Percentiles rank a stretch among this genome's conserved stretches.
Conservation (phyloP, 2,113 vertebrate species). For the Anas platyrhynchos region DNA sequence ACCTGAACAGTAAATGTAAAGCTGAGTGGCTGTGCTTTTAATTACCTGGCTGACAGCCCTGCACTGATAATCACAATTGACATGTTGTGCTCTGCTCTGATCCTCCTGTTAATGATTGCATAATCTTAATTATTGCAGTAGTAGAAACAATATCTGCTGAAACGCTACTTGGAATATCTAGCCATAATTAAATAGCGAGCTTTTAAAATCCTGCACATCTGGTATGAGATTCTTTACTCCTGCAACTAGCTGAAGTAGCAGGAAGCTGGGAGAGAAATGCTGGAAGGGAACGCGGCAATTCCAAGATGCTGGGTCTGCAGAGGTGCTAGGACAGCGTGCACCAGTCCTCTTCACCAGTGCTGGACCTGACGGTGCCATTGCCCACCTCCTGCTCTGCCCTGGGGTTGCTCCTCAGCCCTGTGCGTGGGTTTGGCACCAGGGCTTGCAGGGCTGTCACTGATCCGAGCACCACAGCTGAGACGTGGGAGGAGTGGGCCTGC, state of each 20-base stretch:
- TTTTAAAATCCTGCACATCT: neutral
- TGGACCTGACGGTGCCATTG: neutral
- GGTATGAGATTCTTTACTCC: neutral
- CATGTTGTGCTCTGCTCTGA: rapidly evolving
- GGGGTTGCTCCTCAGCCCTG: neutral
- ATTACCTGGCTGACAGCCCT: neutral
- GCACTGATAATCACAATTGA: neutral
- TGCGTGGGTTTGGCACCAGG: neutral
- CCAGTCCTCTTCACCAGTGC: neutral
- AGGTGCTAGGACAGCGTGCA: neutral
- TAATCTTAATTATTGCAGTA: neutral
- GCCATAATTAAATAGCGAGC: neutral
- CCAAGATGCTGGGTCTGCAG: neutral
- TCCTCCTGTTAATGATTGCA: neutral
- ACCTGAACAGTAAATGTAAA: neutral
- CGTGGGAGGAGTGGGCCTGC: neutral
- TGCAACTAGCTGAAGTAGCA: neutral
- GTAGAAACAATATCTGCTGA: neutral
- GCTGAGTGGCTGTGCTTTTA: neutral
- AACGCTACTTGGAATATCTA: neutral
- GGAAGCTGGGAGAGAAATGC: rapidly evolving
- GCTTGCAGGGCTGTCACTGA: neutral
- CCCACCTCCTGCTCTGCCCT: neutral
- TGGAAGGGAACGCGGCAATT: neutral
- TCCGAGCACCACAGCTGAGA: rapidly evolving